Evolutionary conservation across 2,113 vertebrate species (phyloP).

Genomic region (Peromyscus californicus): DNA sequence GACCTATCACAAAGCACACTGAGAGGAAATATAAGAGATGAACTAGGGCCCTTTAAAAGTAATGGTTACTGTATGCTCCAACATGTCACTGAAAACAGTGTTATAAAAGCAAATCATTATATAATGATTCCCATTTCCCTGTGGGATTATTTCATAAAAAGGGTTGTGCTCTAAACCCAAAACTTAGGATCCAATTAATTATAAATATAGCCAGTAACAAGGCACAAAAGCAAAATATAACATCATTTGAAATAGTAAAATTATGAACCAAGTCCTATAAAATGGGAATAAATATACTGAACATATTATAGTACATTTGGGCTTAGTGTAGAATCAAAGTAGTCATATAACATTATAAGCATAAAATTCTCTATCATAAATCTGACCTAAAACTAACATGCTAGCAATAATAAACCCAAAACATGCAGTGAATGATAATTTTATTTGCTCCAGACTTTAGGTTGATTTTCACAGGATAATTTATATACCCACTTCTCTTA

Average conservation of each 20-base stretch:
- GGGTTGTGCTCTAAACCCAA: conserved; percentile 57
- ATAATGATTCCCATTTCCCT: conserved; percentile 65
- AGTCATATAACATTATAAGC: conserved; percentile 71
- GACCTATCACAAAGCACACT: background rate
- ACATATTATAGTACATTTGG: conserved; percentile 73
- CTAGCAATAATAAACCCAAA: conserved; percentile 47
- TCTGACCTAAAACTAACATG: conserved; percentile 58
- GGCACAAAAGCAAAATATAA: conserved; percentile 71
- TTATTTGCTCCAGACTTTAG: conserved; percentile 54
- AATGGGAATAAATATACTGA: conserved; percentile 71
- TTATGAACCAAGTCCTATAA: conserved; percentile 71
- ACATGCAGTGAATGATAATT: conserved; percentile 40
- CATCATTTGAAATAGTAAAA: conserved; percentile 77
- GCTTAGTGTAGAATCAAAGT: conserved; percentile 68
- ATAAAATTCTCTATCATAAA: conserved; percentile 68
- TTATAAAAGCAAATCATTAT: conserved; percentile 71
- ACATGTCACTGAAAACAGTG: conserved; percentile 46
- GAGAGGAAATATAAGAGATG: conserved; percentile 35
- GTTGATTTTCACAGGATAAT: conserved; percentile 40
- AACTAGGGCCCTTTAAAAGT: conserved; percentile 40
- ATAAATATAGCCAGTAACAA: conserved; percentile 78
- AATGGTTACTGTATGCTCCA: conserved; percentile 45
- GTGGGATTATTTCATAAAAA: conserved; percentile 75
- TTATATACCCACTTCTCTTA: conserved; percentile 15
- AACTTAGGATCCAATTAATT: conserved; percentile 76